Base-by-base conservation (phyloP, 2,113 vertebrate genomes). In the Zosterops hypoxanthus region DNA sequence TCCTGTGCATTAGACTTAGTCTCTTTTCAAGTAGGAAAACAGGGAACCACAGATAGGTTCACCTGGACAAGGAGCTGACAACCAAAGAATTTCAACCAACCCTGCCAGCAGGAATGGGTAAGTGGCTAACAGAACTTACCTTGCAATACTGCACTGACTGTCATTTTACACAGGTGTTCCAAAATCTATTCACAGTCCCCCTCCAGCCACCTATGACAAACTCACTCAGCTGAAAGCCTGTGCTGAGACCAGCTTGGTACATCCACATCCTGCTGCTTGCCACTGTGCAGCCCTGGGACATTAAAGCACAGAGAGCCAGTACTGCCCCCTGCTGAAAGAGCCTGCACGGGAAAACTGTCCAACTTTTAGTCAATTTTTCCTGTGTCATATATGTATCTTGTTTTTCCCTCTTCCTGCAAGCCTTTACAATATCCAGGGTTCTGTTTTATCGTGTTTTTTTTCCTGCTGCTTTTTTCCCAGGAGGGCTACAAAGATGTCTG, bases 321-420 rank as follows among this genome's bases (percentile, higher is more conserved):
- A 68, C 81, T 94, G 96, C 97, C 95, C 94, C 94, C 97, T 95
- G 65, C 92, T 82, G 97, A 68, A 41, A 78, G 8, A 57, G 28
- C 18, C 69, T 41, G 49, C n/a, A 49, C 12, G 2, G 20, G 29
- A 46, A 42, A 70, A n/a, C 3, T 4, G 9, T 0, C 6, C 44
- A 60, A n/a, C 20, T 66, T 70, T 1, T 3, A 16, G 28, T 7
- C 5, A 3, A 1, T 17, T 82, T 59, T 69, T 65, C 41, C 57
- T 19, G 5, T 5, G 6, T 70, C 39, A 11, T 17, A 0, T 13
- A 16, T 1, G 3, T 23, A 60, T 8, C 20, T 71, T 19, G 12
- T 2, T 84, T 52, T 57, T 22, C n/a, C 33, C 57, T 41, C 68
- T 77, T 44, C 44, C 59, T 81, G 47, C 20, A 61, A 80, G 42